A percentile compares a stretch with the other conserved stretches of the same genome.
These are phyloP conservation scores for Erythrolamprus reginae DNA, from an alignment of 2,113 vertebrate genomes.

Conservation along the genomic window DNA sequence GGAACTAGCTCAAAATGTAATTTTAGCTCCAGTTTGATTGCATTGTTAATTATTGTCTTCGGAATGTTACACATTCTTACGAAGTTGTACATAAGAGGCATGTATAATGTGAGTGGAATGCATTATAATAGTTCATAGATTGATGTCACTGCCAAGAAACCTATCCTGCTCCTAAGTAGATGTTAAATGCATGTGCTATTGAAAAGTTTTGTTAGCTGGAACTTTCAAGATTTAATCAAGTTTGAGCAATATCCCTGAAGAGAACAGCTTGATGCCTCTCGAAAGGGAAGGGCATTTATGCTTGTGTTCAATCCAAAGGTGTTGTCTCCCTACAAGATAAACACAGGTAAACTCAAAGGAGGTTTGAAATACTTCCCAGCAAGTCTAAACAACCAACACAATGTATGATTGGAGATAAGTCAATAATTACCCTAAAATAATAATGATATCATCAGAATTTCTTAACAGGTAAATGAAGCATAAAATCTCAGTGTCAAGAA, in stretches of 20 bases:
- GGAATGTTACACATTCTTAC: not conserved
- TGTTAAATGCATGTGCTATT: not conserved
- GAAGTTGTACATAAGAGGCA: not conserved
- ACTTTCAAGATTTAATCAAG: not conserved
- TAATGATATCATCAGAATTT: slow-evolving; percentile 22
- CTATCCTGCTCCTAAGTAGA: not conserved
- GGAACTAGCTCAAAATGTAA: not conserved
- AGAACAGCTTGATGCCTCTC: not conserved
- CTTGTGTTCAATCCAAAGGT: not conserved
- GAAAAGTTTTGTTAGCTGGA: not conserved
- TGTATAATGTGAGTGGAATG: not conserved
- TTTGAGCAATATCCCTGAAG: not conserved
- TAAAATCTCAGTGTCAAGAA: not conserved
- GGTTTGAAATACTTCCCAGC: not conserved
- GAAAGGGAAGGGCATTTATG: not conserved
- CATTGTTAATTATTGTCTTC: not conserved
- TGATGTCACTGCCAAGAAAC: not conserved
- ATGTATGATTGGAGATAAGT: slow-evolving; percentile 9
- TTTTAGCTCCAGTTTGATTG: not conserved
- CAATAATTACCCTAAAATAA: slow-evolving; percentile 13
- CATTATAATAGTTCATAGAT: not conserved
- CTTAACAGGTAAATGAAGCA: not conserved
- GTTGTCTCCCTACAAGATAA: slow-evolving; percentile 12
- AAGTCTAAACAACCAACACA: slow-evolving; percentile 1
- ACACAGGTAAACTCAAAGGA: not conserved